A percentile compares a stretch with the other conserved stretches of the same genome.
These are phyloP conservation scores for Acleris holmiana DNA, from an alignment of 2,888 invertebrate species.

Conservation along the genomic window DNA sequence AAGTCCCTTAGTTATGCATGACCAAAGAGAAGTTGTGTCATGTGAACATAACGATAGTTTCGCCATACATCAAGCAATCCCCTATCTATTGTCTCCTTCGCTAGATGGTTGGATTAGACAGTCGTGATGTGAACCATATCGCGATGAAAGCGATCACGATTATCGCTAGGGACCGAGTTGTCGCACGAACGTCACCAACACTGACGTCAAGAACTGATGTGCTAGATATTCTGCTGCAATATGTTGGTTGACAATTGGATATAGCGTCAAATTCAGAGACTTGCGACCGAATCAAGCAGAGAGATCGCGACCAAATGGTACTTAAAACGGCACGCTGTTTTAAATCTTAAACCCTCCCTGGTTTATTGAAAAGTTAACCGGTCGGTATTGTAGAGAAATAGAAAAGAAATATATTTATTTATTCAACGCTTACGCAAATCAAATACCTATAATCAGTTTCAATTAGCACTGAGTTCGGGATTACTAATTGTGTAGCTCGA, in stretches of 20 bases:
- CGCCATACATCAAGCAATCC: constrained; percentile 10
- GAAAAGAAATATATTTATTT: no score
- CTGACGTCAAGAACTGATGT: constrained; percentile 17
- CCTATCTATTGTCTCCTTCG: constrained; percentile 54
- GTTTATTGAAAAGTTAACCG: not conserved
- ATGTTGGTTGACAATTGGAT: no score
- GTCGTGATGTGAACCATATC: constrained; percentile 68
- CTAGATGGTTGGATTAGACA: constrained; percentile 57
- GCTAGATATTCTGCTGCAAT: constrained; percentile 28
- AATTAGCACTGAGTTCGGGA: not conserved
- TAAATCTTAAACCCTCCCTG: no score
- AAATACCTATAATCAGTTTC: not conserved
- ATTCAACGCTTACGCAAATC: no score
- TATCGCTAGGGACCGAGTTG: constrained; percentile 51
- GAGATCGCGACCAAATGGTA: no score
- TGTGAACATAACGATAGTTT: constrained; percentile 1
- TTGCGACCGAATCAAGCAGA: not conserved
- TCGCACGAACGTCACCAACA: constrained; percentile 50
- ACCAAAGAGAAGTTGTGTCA: constrained; percentile 1
- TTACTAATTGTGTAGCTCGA: constrained; percentile 8
- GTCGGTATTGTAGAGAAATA: not conserved
- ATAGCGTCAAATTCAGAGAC: not conserved
- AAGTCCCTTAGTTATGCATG: not conserved
- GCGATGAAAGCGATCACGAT: constrained; percentile 75
- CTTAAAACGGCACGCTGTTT: no score